These are phyloP conservation scores for Polyommatus icarus DNA, from an alignment of 2,888 invertebrate genomes.

Conservation along the genomic window DNA sequence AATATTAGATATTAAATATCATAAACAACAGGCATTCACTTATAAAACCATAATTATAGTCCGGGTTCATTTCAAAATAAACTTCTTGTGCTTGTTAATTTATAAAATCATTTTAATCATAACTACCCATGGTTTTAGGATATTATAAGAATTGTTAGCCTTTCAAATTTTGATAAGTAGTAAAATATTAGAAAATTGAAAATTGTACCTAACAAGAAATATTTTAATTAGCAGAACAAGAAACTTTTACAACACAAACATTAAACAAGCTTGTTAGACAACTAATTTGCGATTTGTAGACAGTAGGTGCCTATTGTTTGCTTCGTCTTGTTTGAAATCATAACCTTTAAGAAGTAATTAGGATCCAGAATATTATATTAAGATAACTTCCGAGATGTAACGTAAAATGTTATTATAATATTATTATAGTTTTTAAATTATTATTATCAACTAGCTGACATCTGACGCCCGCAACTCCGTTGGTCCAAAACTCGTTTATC, in stretches of 20 bases:
- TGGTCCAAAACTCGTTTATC: not conserved
- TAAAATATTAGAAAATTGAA: not conserved
- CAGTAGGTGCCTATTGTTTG: not conserved
- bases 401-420: no score
- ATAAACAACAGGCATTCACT: no score
- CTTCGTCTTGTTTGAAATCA: not conserved
- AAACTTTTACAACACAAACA: not conserved
- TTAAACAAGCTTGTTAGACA: not conserved
- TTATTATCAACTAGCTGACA: not conserved
- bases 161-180: not conserved
- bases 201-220: not conserved
- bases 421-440: no score
- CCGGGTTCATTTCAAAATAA: not conserved
- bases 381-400: not conserved
- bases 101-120: no score
- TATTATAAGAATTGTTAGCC: not conserved
- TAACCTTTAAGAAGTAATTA: not conserved
- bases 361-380: not conserved
- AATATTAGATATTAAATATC: no score
- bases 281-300: not conserved
- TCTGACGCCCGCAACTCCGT: not conserved
- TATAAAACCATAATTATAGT: no score
- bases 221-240: conserved; percentile 3
- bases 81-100: not conserved
- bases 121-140: no score